Conservation (phyloP, 2,113 vertebrate species). For the Stegostoma tigrinum region DNA sequence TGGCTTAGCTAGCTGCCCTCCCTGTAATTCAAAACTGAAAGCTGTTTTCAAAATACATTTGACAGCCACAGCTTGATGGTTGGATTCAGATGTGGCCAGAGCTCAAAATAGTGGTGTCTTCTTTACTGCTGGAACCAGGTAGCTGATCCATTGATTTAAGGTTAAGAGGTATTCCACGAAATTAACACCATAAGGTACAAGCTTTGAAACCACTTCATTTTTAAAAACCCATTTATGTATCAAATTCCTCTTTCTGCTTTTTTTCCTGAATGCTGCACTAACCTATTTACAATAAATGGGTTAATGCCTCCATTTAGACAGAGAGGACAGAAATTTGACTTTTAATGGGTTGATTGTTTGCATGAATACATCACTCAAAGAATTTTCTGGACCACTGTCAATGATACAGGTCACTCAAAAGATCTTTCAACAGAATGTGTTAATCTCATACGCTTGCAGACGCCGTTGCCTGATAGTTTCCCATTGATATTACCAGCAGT, state of each 20-base stretch:
- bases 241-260: neutral
- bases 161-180: neutral
- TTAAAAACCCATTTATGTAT: neutral
- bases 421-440: neutral
- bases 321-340: conserved; percentile 3
- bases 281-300: conserved; percentile 6
- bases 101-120: neutral
- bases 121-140: neutral
- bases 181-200: neutral
- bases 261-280: neutral
- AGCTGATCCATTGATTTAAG: neutral
- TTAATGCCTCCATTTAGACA: neutral
- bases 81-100: neutral
- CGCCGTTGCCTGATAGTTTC: neutral
- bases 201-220: neutral
- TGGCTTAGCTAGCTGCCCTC: neutral
- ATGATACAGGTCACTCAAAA: neutral
- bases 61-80: neutral
- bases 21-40: neutral
- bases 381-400: conserved; percentile 10
- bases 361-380: neutral
- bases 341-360: conserved; percentile 16
- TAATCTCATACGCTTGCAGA: conserved; percentile 15
- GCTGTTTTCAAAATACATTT: neutral
- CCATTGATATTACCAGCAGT: neutral